phyloP scores from a whole-genome alignment of 2,888 invertebrate species.

The Scaptodrosophila latifasciaeformis region DNA sequence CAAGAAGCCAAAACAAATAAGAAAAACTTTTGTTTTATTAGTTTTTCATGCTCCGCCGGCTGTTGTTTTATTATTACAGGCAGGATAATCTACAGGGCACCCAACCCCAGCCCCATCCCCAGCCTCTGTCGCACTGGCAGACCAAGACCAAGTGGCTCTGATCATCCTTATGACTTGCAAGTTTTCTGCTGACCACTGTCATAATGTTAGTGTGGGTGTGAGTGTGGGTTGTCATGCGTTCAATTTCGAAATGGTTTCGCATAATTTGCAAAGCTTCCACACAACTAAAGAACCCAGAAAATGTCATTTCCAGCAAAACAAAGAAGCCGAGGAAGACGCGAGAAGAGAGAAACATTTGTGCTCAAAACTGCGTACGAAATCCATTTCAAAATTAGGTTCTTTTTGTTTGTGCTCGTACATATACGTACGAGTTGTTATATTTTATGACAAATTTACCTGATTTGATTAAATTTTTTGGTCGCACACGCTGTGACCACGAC shows the following conservation, averaged over 20 bases:
- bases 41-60: constrained; percentile 50
- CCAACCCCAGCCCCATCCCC: too few relatives aligned
- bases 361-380: constrained; percentile 63
- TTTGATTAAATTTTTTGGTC: constrained; percentile 71
- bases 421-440: constrained; percentile 37
- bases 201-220: constrained; percentile 41
- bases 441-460: constrained; percentile 74
- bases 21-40: constrained; percentile 67
- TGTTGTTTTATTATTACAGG: constrained; percentile 57
- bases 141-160: constrained; percentile 12
- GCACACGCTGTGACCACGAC: constrained; percentile 22
- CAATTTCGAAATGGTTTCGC: constrained; percentile 73
- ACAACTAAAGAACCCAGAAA: constrained; percentile 23
- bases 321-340: constrained; percentile 25
- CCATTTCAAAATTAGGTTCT: constrained; percentile 66
- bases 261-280: constrained; percentile 69
- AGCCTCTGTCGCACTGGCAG: too few relatives aligned
- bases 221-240: constrained; percentile 55
- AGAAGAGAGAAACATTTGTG: constrained; percentile 63
- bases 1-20: constrained; percentile 24
- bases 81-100: too few relatives aligned
- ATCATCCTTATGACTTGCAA: constrained; percentile 62
- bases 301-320: neutral
- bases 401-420: constrained; percentile 10
- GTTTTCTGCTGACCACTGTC: constrained; percentile 69